Conservation (phyloP, 2,888 invertebrate genomes). For the Orthonevra nobilis region DNA sequence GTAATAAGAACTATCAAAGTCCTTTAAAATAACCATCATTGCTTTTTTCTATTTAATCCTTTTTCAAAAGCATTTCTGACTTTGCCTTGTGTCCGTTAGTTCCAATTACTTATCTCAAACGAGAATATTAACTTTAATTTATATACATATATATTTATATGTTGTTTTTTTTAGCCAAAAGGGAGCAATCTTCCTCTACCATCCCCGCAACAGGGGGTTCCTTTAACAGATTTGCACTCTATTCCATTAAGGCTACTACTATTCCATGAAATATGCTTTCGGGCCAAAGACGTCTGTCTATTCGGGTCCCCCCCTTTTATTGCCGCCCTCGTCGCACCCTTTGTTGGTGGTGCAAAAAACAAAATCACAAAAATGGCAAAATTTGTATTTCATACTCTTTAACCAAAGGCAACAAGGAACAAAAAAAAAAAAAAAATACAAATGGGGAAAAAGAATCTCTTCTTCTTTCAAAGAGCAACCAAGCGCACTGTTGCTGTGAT, state of each 20-base stretch:
- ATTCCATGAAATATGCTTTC: constrained; percentile 59
- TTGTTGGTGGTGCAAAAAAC: neutral
- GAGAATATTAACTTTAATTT: constrained; percentile 46
- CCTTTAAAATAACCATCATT: too few relatives aligned
- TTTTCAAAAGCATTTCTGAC: too few relatives aligned
- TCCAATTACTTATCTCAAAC: constrained; percentile 53
- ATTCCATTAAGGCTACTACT: constrained; percentile 56
- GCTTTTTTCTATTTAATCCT: too few relatives aligned
- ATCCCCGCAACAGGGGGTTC: neutral
- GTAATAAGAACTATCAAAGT: too few relatives aligned
- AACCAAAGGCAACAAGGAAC: neutral
- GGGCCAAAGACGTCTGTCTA: constrained; percentile 61
- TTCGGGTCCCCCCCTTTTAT: constrained; percentile 1
- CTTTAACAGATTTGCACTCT: constrained; percentile 57
- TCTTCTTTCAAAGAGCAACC: constrained; percentile 54
- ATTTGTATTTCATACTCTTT: constrained; percentile 48
- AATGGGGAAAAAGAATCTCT: constrained; percentile 34
- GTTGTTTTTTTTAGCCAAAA: constrained; percentile 11
- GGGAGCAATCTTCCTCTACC: neutral
- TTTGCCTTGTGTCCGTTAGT: too few relatives aligned
- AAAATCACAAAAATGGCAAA: constrained; percentile 15
- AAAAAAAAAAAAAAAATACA: constrained; percentile 3
- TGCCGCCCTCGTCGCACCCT: neutral
- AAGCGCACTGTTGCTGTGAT: constrained; percentile 56
- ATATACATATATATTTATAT: constrained; percentile 31